These are phyloP conservation scores for Nycticorax nycticorax DNA, from an alignment of 2,113 vertebrate species.

Conservation along the genomic window DNA sequence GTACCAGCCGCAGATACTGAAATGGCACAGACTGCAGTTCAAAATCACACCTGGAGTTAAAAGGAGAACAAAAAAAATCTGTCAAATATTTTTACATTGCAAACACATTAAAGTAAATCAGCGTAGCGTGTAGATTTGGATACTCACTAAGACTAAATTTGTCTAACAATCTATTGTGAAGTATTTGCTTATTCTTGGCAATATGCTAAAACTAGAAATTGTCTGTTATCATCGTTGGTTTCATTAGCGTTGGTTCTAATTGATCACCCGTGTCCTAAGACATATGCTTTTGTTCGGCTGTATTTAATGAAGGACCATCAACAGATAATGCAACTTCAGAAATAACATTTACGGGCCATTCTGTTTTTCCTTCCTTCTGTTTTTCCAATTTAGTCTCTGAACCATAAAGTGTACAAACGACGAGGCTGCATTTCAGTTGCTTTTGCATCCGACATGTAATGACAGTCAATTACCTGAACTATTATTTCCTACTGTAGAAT, in stretches of 20 bases:
- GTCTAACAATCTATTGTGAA: neutral
- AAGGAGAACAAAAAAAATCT: neutral
- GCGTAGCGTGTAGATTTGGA: neutral
- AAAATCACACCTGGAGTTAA: fast-evolving
- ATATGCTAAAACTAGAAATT: neutral
- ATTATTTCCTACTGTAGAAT: constrained; percentile 1
- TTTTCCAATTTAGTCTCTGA: neutral
- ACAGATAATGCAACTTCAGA: neutral
- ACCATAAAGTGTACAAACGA: neutral
- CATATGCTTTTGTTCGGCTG: neutral
- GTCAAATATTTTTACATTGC: neutral
- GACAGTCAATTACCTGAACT: neutral
- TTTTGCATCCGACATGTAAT: neutral
- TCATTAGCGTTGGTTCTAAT: neutral
- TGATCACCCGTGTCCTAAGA: neutral
- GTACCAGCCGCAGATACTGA: neutral
- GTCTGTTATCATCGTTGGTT: neutral
- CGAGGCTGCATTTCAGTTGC: neutral
- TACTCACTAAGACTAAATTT: neutral
- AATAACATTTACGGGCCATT: neutral
- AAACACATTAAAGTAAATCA: neutral
- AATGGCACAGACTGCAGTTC: neutral
- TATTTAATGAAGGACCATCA: neutral
- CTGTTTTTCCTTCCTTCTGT: neutral
- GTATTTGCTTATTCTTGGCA: neutral